Evolutionary conservation across 1,140 invertebrate genomes (phyloP).

Genomic region (Heliothis subflexa): DNA sequence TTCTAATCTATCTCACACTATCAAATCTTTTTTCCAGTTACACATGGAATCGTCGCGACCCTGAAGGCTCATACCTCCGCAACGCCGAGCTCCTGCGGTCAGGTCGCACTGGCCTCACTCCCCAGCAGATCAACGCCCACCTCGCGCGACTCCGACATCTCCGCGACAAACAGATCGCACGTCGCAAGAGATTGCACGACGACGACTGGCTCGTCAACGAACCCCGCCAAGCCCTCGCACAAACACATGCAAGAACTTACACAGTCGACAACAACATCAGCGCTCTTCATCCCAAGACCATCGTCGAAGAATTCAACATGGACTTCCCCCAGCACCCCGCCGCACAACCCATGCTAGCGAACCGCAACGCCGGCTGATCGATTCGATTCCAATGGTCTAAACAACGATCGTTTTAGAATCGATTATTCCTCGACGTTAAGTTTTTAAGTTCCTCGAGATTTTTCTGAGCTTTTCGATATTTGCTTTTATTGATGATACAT

Average conservation of each 20-base stretch:
- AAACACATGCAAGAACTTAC: slow-evolving; percentile 79
- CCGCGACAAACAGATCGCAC: slow-evolving; percentile 74
- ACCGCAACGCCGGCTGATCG: slow-evolving; percentile 65
- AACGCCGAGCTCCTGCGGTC: slow-evolving; percentile 79
- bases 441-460: slow-evolving; percentile 44
- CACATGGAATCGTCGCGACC: slow-evolving; percentile 79
- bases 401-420: slow-evolving; percentile 24
- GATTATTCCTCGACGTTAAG: slow-evolving; percentile 39
- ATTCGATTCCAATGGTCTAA: slow-evolving; percentile 30
- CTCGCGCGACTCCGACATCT: slow-evolving; percentile 74
- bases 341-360: slow-evolving; percentile 54
- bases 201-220: slow-evolving; percentile 79
- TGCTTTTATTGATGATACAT: slow-evolving; percentile 38
- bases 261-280: slow-evolving; percentile 82
- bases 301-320: slow-evolving; percentile 85
- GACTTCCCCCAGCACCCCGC: slow-evolving; percentile 64
- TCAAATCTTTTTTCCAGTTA: slow-evolving; percentile 65
- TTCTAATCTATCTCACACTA: too few species aligned
- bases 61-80: slow-evolving; percentile 78
- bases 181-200: slow-evolving; percentile 64
- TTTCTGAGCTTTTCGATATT: slow-evolving; percentile 19
- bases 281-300: slow-evolving; percentile 82
- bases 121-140: slow-evolving; percentile 75
- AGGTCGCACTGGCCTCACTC: slow-evolving; percentile 77
- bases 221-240: slow-evolving; percentile 63